A percentile compares a stretch with the other conserved stretches of the same genome.
Evolutionary conservation across 2,113 vertebrate species (phyloP).

Genomic region (Archocentrus centrarchus): DNA sequence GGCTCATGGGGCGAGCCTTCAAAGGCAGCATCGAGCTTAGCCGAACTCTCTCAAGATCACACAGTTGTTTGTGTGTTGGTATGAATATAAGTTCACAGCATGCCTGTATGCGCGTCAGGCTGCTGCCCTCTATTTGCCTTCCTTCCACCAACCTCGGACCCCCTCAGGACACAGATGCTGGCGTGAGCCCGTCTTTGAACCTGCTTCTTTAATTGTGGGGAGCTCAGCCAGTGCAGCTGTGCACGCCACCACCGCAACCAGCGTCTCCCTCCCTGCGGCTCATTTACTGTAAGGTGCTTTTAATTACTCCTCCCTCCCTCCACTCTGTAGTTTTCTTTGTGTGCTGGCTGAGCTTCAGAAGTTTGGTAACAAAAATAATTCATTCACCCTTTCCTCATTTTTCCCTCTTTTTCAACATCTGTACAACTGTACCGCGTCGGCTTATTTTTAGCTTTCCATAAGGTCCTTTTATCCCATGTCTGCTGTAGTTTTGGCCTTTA

Average conservation of each 20-base stretch:
- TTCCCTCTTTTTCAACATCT: slow-evolving; percentile 15
- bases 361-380: neutral
- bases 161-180: slow-evolving; percentile 44
- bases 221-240: slow-evolving; percentile 37
- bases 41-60: slow-evolving; percentile 56
- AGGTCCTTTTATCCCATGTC: neutral
- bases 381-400: neutral
- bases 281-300: slow-evolving; percentile 55
- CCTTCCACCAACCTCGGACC: slow-evolving; percentile 27
- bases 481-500: neutral
- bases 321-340: slow-evolving; percentile 12
- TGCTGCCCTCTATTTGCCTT: slow-evolving; percentile 36
- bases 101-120: slow-evolving; percentile 15
- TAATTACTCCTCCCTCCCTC: slow-evolving; percentile 54
- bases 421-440: neutral
- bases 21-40: slow-evolving; percentile 39
- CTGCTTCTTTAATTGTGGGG: slow-evolving; percentile 57
- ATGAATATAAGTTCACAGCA: slow-evolving; percentile 42
- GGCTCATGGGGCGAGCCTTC: slow-evolving; percentile 45
- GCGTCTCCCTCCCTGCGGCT: slow-evolving; percentile 33
- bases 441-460: neutral
- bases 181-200: slow-evolving; percentile 62
- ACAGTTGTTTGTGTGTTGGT: slow-evolving; percentile 53
- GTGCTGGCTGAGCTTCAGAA: slow-evolving; percentile 29
- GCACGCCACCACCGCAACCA: slow-evolving; percentile 19